A percentile compares a stretch with the other conserved stretches of the same genome.
Evolutionary conservation across 64 coral and sea anemone genomes (phyloP).

Genomic region (Montipora capricornis): DNA sequence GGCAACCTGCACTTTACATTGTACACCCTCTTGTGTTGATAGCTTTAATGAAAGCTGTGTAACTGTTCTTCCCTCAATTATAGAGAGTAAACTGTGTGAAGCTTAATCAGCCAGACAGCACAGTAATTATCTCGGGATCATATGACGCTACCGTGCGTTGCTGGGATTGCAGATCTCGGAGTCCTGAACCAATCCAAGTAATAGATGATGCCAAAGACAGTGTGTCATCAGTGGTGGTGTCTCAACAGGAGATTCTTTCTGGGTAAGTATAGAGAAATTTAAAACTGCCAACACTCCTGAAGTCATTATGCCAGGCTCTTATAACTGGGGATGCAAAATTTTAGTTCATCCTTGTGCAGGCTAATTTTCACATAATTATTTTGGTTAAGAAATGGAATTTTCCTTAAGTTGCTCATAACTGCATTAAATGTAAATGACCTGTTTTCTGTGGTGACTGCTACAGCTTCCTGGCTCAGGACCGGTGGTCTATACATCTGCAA

Average conservation of each 20-base stretch:
- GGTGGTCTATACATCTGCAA: no score
- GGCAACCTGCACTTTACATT: no score
- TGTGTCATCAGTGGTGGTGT: slow-evolving; percentile 80
- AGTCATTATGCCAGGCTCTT: no score
- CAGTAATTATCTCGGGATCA: slow-evolving; percentile 89
- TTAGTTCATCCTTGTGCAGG: no score
- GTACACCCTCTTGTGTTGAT: no score
- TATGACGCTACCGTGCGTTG: slow-evolving; percentile 91
- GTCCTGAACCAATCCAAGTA: slow-evolving; percentile 91
- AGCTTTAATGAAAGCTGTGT: not conserved
- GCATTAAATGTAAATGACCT: no score
- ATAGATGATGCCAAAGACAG: slow-evolving; percentile 98
- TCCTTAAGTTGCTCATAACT: no score
- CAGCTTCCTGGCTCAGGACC: no score
- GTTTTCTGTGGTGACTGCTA: no score
- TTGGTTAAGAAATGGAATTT: no score
- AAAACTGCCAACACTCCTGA: not conserved
- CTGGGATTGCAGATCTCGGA: slow-evolving; percentile 93
- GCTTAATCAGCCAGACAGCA: slow-evolving; percentile 92
- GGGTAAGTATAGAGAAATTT: slow-evolving; percentile 57
- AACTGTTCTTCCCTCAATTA: not conserved
- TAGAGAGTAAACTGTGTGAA: slow-evolving; percentile 97
- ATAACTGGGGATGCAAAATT: no score
- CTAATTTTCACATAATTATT: no score
- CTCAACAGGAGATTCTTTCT: slow-evolving; percentile 92